These are phyloP conservation scores for Peromyscus attwateri DNA, from an alignment of 2,797 vertebrate species.

Conservation along the genomic window DNA sequence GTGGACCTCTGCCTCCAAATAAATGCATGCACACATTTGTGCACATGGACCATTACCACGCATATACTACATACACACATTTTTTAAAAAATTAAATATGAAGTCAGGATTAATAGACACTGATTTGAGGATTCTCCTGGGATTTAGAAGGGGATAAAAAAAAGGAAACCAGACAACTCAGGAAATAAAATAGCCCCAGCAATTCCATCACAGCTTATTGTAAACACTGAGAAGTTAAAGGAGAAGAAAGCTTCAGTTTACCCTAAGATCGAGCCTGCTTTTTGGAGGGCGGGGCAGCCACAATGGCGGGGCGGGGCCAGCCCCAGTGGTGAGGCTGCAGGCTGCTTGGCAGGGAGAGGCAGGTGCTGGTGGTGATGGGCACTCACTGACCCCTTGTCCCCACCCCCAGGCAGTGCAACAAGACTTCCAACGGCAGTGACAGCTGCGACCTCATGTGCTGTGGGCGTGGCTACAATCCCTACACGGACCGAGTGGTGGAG, in stretches of 20 bases:
- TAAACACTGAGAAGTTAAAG: not conserved
- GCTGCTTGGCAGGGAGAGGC: not conserved
- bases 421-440: constrained; percentile 97
- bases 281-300: not conserved
- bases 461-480: constrained; percentile 98
- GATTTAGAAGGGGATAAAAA: constrained; percentile 33
- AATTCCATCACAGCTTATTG: not conserved
- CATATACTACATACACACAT: not conserved
- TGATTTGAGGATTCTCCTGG: not conserved
- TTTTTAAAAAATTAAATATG: not conserved
- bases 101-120: not conserved
- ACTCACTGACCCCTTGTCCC: not conserved
- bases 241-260: not conserved
- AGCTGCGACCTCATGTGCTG: constrained; percentile 99
- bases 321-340: accelerated
- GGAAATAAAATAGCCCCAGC: not conserved
- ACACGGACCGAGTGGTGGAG: constrained; percentile 97
- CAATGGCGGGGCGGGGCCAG: not conserved
- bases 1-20: not conserved
- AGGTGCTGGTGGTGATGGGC: accelerated
- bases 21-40: not conserved
- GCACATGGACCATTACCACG: not conserved
- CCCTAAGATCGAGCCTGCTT: not conserved
- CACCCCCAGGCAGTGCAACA: constrained; percentile 96
- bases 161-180: constrained; percentile 8